Evolutionary conservation across 37 sponge, comb jelly and placozoan species (phyloP).

Genomic region (Spongilla lacustris): DNA sequence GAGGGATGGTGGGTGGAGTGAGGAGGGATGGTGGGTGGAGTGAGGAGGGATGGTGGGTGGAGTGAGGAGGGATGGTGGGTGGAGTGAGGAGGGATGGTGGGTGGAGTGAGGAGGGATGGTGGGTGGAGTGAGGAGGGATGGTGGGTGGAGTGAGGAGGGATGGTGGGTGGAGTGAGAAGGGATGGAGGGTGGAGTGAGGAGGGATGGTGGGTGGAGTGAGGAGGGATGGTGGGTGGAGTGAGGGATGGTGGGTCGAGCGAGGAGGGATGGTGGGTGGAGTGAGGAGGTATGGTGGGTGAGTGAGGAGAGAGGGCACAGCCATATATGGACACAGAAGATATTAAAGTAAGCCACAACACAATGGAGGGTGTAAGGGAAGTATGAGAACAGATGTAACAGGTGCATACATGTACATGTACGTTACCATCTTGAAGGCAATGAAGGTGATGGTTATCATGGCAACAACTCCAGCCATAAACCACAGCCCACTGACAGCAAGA

Average conservation of each 20-base stretch:
- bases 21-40: no score
- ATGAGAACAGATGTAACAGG: no score
- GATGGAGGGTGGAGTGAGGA: not conserved
- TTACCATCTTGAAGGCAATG: not conserved
- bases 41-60: no score
- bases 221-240: not conserved
- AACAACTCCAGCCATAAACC: not conserved
- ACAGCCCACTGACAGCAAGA: not conserved
- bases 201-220: not conserved
- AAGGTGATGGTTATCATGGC: not conserved
- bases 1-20: no score
- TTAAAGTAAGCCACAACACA: no score
- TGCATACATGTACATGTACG: not conserved
- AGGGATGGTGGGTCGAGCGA: not conserved
- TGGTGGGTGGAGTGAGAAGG: not conserved
- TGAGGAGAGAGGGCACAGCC: no score
- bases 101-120: no score
- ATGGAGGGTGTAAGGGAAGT: no score
- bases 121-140: not conserved
- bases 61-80: no score
- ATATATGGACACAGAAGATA: not conserved
- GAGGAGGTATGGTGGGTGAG: not conserved
- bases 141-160: constrained; percentile 20
- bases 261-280: not conserved
- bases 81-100: not conserved